phyloP scores from a whole-genome alignment of 2,888 invertebrate genomes.

The Drosophila lacicola region DNA sequence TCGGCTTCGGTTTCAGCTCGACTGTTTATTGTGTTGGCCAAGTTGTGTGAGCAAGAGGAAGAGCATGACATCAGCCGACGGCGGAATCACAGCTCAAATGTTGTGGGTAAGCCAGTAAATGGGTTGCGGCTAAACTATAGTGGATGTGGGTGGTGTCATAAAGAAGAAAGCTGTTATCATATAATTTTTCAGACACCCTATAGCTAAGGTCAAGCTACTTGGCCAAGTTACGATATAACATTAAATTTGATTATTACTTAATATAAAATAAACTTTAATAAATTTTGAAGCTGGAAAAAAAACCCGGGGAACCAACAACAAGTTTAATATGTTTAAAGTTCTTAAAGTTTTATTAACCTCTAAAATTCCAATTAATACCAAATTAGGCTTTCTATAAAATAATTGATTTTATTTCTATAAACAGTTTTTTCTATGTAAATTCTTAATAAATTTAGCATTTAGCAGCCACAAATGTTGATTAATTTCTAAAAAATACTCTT shows the following conservation, averaged over 20 bases:
- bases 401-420: background rate
- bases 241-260: no score
- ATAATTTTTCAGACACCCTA: slow-evolving; percentile 29
- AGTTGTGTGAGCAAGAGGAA: slow-evolving; percentile 13
- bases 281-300: no score
- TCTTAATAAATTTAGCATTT: background rate
- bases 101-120: slow-evolving; percentile 12
- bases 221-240: background rate
- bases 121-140: slow-evolving; percentile 8
- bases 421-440: background rate
- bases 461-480: background rate
- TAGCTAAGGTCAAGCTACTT: background rate
- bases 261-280: no score
- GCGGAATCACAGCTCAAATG: slow-evolving; percentile 32
- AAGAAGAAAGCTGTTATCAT: slow-evolving; percentile 43
- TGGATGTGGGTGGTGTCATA: slow-evolving; percentile 21
- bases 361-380: no score
- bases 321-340: no score
- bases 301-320: no score
- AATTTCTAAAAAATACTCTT: no score
- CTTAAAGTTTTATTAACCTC: no score
- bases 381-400: no score
- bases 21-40: slow-evolving; percentile 31
- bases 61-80: slow-evolving; percentile 56
- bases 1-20: slow-evolving; percentile 29